These are phyloP conservation scores for Netta rufina DNA, from an alignment of 2,797 vertebrate genomes.

Conservation along the genomic window DNA sequence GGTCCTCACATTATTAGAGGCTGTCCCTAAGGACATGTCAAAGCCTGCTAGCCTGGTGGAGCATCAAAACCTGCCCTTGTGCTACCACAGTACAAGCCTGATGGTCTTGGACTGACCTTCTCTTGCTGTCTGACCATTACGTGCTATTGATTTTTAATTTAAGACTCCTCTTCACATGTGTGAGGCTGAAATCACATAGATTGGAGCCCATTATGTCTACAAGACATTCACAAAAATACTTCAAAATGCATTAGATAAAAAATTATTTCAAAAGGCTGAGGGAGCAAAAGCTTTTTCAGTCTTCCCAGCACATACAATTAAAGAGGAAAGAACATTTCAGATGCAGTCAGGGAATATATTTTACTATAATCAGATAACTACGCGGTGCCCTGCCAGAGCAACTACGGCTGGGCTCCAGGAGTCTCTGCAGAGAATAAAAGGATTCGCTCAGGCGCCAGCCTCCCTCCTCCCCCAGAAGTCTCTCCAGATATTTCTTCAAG, in stretches of 20 bases:
- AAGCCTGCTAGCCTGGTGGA: neutral
- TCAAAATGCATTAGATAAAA: neutral
- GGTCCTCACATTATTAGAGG: neutral
- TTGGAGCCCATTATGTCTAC: neutral
- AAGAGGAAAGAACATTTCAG: neutral
- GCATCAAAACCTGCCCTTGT: neutral
- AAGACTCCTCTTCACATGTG: neutral
- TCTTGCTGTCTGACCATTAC: neutral
- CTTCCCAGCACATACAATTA: neutral
- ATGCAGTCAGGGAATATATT: neutral
- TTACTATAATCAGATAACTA: slow-evolving; percentile 5
- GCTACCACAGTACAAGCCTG: neutral
- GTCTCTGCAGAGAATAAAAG: slow-evolving; percentile 9
- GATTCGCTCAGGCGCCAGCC: neutral
- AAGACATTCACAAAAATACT: neutral
- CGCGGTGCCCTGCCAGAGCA: neutral
- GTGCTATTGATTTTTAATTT: neutral
- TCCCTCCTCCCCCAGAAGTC: neutral
- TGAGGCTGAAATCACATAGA: neutral
- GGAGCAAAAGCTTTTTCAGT: neutral
- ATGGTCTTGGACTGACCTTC: neutral
- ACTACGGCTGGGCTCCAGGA: neutral
- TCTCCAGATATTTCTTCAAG: neutral
- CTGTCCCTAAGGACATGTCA: neutral
- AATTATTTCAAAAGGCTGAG: neutral